Base-by-base conservation (phyloP, 2,797 vertebrate genomes). In the Toxotes lorentzi region DNA sequence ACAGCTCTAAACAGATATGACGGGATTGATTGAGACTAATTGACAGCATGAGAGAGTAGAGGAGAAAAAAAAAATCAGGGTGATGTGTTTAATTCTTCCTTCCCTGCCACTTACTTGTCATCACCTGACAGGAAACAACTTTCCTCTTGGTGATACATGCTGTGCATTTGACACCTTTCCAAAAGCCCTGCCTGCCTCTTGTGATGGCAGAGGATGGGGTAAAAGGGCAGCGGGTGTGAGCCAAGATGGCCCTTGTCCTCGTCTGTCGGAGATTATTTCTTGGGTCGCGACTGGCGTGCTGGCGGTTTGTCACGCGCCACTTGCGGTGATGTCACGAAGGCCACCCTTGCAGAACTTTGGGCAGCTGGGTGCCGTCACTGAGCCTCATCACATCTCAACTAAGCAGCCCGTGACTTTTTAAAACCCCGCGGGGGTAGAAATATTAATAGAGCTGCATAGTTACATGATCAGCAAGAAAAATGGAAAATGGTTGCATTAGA, bases 11-110 rank as follows among this genome's bases (percentile, higher is more conserved):
- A 89, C 90, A 90, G 76, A 83, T 91, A 88, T 21, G 65, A 85
- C 75, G 30, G 78, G 82, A 84, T 90, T 93, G 93, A 94, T 90
- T 94, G 94, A 94, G 89, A 47, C 92, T 94, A 94, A 94, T 94
- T 94, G 94, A 92, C 93, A 94, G 91, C 88, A 86, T 69, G 78
- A 76, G 72, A 57, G 79, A 65, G 76, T 43, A 56, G 62, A 19
- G 61, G 50, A 41, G 40, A 43, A 40, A 45, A 65, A 68, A 65
- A 79, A 62, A 76, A 63, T 88, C 80, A 53, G 73, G 64, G 57
- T 77, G 86, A 90, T 84, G 72, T 67, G 76, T 86, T 88, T 88
- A 85, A 90, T 92, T 85, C 84, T 75, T 81, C 61, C 65, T 90
- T 85, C 79, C 69, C 86, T 91, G 90, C 83, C 93, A 92, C 84